These are phyloP conservation scores for Leptinotarsa undecemlineata DNA, from an alignment of 1,140 invertebrate species.

Conservation along the genomic window DNA sequence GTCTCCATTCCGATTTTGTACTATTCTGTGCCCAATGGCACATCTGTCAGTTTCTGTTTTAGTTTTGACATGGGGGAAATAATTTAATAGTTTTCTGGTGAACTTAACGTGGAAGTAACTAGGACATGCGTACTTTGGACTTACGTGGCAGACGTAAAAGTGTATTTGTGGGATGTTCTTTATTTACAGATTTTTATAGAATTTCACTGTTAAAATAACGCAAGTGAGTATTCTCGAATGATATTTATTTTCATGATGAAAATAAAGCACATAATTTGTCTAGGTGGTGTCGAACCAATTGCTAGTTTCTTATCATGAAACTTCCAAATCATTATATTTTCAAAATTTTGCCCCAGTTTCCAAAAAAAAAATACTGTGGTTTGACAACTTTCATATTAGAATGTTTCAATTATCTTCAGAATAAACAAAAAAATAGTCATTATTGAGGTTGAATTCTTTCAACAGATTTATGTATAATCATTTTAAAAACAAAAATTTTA, in stretches of 20 bases:
- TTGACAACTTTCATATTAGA: background rate
- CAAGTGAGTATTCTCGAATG: conserved; percentile 42
- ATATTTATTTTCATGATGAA: background rate
- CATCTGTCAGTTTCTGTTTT: too few species aligned
- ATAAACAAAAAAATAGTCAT: background rate
- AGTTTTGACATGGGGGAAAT: conserved; percentile 23
- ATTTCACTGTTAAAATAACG: conserved; percentile 37
- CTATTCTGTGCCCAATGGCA: too few species aligned
- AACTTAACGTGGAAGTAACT: conserved; percentile 54
- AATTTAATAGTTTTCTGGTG: conserved; percentile 21
- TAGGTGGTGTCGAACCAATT: conserved; percentile 19
- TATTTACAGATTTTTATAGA: conserved; percentile 52
- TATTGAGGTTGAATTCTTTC: background rate
- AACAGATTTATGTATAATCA: background rate
- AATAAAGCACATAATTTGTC: background rate
- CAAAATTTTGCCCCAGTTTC: background rate
- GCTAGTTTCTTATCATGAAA: conserved; percentile 9
- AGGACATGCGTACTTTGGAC: conserved; percentile 60
- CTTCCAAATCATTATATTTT: background rate
- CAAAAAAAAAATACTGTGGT: background rate
- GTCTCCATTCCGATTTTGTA: too few species aligned
- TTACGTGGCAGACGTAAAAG: conserved; percentile 64
- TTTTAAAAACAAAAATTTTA: background rate
- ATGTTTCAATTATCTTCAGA: too few species aligned
- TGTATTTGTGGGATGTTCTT: conserved; percentile 53